Base-by-base conservation (phyloP, 2,888 invertebrate genomes). In the Rhimphoctona megacephalus region DNA sequence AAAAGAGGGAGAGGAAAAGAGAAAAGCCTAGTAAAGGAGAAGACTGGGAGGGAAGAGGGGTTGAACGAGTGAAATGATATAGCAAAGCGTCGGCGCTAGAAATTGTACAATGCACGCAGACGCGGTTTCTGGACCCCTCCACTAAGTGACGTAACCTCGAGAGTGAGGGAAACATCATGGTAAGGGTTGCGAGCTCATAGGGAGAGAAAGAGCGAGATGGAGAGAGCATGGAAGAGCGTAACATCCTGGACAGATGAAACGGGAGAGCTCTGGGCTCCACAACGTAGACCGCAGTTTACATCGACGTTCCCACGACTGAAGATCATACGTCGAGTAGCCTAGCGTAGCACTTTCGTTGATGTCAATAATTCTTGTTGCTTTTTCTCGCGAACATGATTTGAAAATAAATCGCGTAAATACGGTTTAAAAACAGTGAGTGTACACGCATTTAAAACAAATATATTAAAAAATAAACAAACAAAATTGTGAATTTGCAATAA, bases 81-180 rank as follows among this genome's bases (percentile, higher is more conserved):
- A 73, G 81, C 17, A 84, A 67, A 81, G 84, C 74, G 85, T 81
- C 84, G 78, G 74, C 86, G 73, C 85, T 57, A 57, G 67, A 67
- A 43, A 67, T 54, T 57, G 64, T 39, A 49, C 52, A 73, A 90
- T 87, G 88, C 85, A 90, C 91, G 91, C 91, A 91, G 91, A 83
- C 90, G 91, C 91, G 88, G 66, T 72, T 61, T 84, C 87, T 89
- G 88, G 85, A 88, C 86, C 88, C 85, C 49, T 80, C 67, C 66
- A 4, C 30, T 17, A 36, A 17, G 17, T 85, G 85, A 85, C 86
- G 86, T 81, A 57, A 52, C 77, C 78, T 33, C 67, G 67, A 22
- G 67, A 54, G 69, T 52, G 52, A 49, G 49, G 80, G 49, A 43
- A 57, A 17, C 30, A 14, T 49, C 9, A 33, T 14, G 36, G 78